These are phyloP conservation scores for Toxonevra muliebris DNA, from an alignment of 2,888 invertebrate species.

Conservation along the genomic window DNA sequence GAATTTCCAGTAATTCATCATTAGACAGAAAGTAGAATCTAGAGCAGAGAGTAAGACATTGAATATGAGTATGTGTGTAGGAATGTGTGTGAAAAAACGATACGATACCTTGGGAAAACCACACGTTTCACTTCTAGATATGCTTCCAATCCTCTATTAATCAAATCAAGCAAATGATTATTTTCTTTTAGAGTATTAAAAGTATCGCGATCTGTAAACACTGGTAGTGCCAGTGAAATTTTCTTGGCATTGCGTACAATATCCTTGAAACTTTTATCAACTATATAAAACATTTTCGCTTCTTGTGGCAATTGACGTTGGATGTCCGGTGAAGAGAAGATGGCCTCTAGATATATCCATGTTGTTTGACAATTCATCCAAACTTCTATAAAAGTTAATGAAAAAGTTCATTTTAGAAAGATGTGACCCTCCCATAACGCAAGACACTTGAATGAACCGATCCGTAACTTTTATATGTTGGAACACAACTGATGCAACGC, in stretches of 20 bases:
- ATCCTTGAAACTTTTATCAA: slow-evolving; percentile 91
- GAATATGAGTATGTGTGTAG: not conserved
- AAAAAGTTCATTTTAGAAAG: too few species aligned
- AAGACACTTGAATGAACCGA: too few species aligned
- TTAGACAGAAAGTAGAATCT: slow-evolving; percentile 89
- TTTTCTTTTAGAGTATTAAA: slow-evolving; percentile 76
- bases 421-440: too few species aligned
- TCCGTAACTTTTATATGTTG: too few species aligned
- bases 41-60: not conserved
- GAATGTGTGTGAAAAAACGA: not conserved
- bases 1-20: slow-evolving; percentile 87
- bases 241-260: slow-evolving; percentile 84
- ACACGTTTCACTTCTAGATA: slow-evolving; percentile 89
- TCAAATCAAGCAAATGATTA: slow-evolving; percentile 84
- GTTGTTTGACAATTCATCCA: slow-evolving; percentile 89
- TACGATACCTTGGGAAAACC: slow-evolving; percentile 76
- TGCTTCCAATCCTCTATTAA: slow-evolving; percentile 89
- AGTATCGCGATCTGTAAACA: slow-evolving; percentile 77
- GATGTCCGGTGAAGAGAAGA: slow-evolving; percentile 94
- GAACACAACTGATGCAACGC: too few species aligned
- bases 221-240: slow-evolving; percentile 82
- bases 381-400: slow-evolving; percentile 71
- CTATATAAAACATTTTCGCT: slow-evolving; percentile 83
- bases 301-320: slow-evolving; percentile 92
- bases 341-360: slow-evolving; percentile 95